Base-by-base conservation (phyloP, 2,113 vertebrate species). In the Hyperopisus bebe region DNA sequence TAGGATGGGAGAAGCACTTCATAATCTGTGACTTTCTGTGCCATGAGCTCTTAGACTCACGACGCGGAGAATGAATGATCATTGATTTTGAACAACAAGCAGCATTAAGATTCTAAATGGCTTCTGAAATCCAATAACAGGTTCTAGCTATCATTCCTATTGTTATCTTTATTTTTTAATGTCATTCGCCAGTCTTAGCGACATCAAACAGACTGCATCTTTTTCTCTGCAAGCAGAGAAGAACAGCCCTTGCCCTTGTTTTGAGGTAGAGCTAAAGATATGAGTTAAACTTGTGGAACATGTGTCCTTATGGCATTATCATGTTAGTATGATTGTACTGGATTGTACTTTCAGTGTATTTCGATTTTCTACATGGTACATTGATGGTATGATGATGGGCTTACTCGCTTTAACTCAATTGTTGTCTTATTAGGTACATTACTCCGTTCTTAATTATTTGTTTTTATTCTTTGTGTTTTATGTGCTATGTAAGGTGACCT, bases 1-100 rank as follows among this genome's bases (percentile, higher is more conserved):
- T 62, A 62, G 87, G 87, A 66, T 24, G 8, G n/a, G 89, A 55
- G 89, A 89, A 55, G 21, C 77, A 84, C 80, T 85, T 55, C 50
- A 89, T 85, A 85, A 89, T 46, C 35, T 31, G 24, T 85, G 80
- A 85, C 74, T 15, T 89, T 39, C 89, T 50, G 51, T 50, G 19
- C 21, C 46, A 55, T 24, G 17, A 51, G 47, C 84, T 50, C 44
- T 47, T 48, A 70, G 27, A 50, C 27, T 48, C 51, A 9, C n/a
- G 86, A 58, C 58, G 74, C 53, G 24, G 27, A 86, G 42, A 35
- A 70, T 70, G 44, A 86, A 86, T 31, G n/a, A n/a, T 70, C 80
- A 55, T 51, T 90, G 89, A 90, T 80, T 88, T 86, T 21, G 50
- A 66, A 31, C 83, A 48, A 86, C 39, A 27, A 66, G 13, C 42